Percentiles rank a stretch among this genome's conserved stretches.
These are phyloP conservation scores for Picus viridis DNA, from an alignment of 2,797 vertebrate species.

Conservation along the genomic window DNA sequence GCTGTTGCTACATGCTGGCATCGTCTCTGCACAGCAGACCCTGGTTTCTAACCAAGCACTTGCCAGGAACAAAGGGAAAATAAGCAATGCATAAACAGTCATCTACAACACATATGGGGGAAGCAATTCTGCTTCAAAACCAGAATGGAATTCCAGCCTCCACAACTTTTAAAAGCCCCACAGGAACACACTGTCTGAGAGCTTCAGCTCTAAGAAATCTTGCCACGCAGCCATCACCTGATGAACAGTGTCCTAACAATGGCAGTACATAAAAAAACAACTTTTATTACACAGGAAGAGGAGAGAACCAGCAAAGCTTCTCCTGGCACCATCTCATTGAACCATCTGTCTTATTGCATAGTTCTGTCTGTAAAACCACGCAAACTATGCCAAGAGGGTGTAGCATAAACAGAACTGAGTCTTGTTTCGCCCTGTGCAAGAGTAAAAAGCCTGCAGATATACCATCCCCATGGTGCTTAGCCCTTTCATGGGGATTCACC, in stretches of 20 bases:
- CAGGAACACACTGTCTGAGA: constrained; percentile 26
- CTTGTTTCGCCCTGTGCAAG: constrained; percentile 35
- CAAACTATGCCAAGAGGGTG: constrained; percentile 59
- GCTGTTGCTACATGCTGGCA: not conserved
- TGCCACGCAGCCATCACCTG: constrained; percentile 50
- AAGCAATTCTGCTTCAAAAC: constrained; percentile 20
- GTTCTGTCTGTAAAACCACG: constrained; percentile 57
- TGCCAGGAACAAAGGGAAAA: constrained; percentile 39
- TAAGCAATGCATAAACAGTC: not conserved
- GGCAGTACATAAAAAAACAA: constrained; percentile 6
- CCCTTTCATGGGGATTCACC: not conserved
- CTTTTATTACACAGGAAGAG: constrained; percentile 27
- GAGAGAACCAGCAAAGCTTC: constrained; percentile 62
- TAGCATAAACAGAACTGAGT: constrained; percentile 55
- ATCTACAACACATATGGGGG: not conserved
- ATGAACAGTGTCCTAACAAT: constrained; percentile 11
- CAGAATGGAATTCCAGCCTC: constrained; percentile 56
- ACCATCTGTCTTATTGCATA: constrained; percentile 64
- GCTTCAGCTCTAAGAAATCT: constrained; percentile 24
- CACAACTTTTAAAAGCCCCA: constrained; percentile 61
- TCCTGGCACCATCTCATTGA: constrained; percentile 46
- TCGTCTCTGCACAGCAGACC: not conserved
- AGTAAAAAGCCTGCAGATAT: not conserved
- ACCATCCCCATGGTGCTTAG: not conserved
- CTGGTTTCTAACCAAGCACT: not conserved